phyloP scores from a whole-genome alignment of 2,888 invertebrate genomes.

The Lasioglossum vierecki region DNA sequence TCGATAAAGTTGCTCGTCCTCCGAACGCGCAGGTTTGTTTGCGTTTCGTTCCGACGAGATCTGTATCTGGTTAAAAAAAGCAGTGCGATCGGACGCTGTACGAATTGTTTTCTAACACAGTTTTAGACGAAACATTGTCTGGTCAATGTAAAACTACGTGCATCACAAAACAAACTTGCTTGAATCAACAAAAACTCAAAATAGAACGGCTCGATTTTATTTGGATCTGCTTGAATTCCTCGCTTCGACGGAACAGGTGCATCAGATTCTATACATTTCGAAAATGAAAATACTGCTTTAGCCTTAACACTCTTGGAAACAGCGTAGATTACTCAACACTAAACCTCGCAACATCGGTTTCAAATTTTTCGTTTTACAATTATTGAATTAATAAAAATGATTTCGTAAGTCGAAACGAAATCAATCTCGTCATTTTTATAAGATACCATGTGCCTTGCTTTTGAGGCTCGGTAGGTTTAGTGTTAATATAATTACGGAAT shows the following conservation, averaged over 20 bases:
- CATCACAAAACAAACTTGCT: constrained; percentile 31
- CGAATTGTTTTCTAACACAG: constrained; percentile 1
- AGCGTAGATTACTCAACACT: neutral
- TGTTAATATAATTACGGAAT: neutral
- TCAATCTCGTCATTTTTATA: no score
- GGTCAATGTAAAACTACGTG: constrained; percentile 32
- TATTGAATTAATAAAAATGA: no score
- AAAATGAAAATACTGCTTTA: neutral
- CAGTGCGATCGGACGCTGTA: neutral
- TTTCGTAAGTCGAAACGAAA: no score
- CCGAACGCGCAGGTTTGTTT: neutral
- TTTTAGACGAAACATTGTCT: constrained; percentile 16
- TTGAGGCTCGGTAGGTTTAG: no score
- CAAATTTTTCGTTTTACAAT: no score
- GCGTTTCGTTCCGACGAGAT: neutral
- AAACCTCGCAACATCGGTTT: no score
- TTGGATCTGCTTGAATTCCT: neutral
- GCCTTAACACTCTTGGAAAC: neutral
- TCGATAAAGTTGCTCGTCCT: neutral
- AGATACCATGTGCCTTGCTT: no score
- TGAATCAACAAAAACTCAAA: constrained; percentile 17
- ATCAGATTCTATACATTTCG: neutral
- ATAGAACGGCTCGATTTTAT: constrained; percentile 23
- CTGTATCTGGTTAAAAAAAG: neutral
- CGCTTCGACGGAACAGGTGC: neutral